Evolutionary conservation across 2,113 vertebrate species (phyloP).

Genomic region (Acrocephalus arundinaceus): DNA sequence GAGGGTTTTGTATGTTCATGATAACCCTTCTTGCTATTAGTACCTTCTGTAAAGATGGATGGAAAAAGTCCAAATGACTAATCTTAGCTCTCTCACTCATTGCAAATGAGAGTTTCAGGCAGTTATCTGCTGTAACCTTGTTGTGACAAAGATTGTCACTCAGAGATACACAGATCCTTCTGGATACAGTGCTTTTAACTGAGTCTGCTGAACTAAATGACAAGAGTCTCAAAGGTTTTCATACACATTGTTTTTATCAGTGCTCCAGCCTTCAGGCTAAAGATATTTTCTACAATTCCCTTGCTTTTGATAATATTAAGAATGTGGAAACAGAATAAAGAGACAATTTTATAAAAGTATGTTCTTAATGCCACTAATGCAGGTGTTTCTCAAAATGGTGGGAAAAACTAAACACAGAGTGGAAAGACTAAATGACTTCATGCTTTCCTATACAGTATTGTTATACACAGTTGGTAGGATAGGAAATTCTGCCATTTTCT

Average conservation of each 20-base stretch:
- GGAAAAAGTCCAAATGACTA: background rate
- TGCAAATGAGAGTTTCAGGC: conserved; percentile 2
- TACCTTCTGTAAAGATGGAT: background rate
- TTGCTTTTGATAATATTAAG: background rate
- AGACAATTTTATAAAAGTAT: background rate
- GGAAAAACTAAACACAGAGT: background rate
- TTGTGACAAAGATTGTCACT: conserved; percentile 14
- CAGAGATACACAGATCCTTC: background rate
- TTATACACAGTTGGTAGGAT: background rate
- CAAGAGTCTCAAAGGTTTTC: background rate
- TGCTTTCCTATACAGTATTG: background rate
- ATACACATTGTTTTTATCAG: background rate
- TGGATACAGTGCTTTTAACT: background rate
- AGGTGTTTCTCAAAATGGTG: background rate
- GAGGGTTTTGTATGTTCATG: background rate
- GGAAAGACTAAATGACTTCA: background rate
- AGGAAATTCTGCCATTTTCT: background rate
- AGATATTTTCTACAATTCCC: background rate
- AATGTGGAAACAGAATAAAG: background rate
- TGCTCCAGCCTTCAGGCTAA: background rate
- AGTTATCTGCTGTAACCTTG: conserved; percentile 40
- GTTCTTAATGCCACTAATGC: background rate
- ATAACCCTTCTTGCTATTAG: background rate
- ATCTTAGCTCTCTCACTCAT: background rate
- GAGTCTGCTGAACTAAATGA: background rate